phyloP scores from a whole-genome alignment of 2,113 vertebrate genomes.

The Lasiurus cinereus region DNA sequence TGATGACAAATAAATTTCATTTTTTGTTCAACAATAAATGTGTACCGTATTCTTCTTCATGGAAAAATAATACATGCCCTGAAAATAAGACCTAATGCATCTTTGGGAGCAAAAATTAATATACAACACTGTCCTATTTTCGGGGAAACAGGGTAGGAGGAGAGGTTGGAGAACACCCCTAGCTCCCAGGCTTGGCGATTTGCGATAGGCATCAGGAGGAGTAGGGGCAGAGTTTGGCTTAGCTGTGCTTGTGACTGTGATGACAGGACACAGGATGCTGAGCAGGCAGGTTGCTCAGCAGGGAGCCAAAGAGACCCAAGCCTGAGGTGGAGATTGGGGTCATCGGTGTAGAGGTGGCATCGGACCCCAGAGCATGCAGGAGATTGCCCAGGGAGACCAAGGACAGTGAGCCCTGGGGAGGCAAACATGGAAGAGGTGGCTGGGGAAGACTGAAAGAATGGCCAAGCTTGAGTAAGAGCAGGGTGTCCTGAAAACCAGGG shows the following conservation, averaged over 20 bases:
- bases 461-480: neutral
- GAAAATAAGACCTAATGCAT: no score
- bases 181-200: neutral
- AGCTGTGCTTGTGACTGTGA: fast-evolving
- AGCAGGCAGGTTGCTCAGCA: neutral
- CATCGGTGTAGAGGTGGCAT: fast-evolving
- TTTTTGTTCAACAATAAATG: no score
- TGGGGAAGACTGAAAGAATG: neutral
- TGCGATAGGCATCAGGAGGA: neutral
- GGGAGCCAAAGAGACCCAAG: neutral
- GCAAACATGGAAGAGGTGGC: fast-evolving
- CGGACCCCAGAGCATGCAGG: fast-evolving
- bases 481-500: neutral
- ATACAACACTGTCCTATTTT: no score
- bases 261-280: neutral
- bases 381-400: fast-evolving
- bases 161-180: neutral
- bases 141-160: no score
- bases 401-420: fast-evolving
- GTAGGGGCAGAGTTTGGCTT: neutral
- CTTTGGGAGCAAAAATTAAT: no score
- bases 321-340: neutral
- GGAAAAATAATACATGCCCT: no score
- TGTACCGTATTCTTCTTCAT: no score
- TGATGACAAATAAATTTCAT: no score